Base-by-base conservation (phyloP, 2,113 vertebrate species). In the Apeltes quadracus region DNA sequence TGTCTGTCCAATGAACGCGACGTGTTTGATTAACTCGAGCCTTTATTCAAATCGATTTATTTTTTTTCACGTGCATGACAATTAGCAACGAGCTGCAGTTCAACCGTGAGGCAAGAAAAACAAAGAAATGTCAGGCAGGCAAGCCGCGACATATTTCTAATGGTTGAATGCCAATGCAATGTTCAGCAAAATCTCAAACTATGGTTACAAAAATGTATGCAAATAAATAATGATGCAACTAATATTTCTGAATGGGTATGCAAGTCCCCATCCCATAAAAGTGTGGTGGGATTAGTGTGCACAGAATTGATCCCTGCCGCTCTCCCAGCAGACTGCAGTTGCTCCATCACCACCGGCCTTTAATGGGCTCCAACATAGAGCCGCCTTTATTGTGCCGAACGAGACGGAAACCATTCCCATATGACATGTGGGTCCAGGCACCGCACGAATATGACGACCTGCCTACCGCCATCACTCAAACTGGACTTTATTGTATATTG, bases 281-380 rank as follows among this genome's bases (percentile, higher is more conserved):
- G 22, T 59, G n/a, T 23, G 23, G 48, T 55, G 68, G 68, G 69
- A 51, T 72, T 53, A 51, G 50, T 75, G 66, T 79, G 75, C 81
- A 67, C 39, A 53, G 71, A 61, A 61, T 51, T 64, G 76, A 70
- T 86, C 72, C 64, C 44, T 27, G 55, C 57, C 56, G 59, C 75
- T 78, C 64, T 87, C 78, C 83, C 83, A 44, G 83, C 86, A 81
- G 75, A 75, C 86, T 87, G 86, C 86, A 85, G 84, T 84, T 57
- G 73, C 88, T 90, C 88, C 88, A 85, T 91, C 88, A 87, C 51
- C 90, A 81, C 80, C 59, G 83, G 67, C 77, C 80, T 86, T 85
- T 90, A 89, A 89, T 84, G 58, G 86, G 79, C 88, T 87, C 83
- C 86, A 86, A 64, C 84, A 91, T 83, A 89, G 84, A 89, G 88